phyloP scores from a whole-genome alignment of 2,797 vertebrate species.

The Phrynocephalus guinanensis region DNA sequence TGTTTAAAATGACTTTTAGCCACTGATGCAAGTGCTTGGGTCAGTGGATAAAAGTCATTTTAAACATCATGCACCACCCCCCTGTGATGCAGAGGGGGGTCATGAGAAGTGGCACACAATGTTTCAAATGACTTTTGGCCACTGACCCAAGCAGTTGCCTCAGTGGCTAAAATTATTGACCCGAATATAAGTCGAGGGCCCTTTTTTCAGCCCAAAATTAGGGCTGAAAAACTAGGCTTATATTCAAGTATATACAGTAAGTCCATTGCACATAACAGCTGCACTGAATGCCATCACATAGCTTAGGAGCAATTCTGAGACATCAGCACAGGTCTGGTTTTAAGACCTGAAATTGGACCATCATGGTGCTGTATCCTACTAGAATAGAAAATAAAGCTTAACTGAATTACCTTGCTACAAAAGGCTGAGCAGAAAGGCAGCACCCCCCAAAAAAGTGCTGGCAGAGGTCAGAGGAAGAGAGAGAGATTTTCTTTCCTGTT shows the following conservation, averaged over 20 bases:
- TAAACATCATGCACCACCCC: no score
- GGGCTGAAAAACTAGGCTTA: no score
- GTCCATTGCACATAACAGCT: not conserved
- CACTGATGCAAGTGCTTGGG: no score
- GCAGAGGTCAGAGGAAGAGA: not conserved
- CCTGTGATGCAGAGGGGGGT: no score
- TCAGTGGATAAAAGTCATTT: no score
- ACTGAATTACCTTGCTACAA: not conserved
- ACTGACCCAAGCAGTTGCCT: no score
- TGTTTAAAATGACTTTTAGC: no score
- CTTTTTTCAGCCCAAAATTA: no score
- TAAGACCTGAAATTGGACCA: constrained; percentile 36
- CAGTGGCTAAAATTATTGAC: no score
- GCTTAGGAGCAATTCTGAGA: constrained; percentile 21
- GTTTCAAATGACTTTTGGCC: no score
- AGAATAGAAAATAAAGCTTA: constrained; percentile 10
- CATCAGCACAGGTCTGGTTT: constrained; percentile 27
- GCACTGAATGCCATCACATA: constrained; percentile 16
- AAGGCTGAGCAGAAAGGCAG: not conserved
- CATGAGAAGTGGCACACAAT: no score
- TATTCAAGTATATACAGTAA: not conserved
- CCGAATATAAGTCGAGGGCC: no score
- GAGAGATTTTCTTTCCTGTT: not conserved
- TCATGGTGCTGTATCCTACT: constrained; percentile 30
- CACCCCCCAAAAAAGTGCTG: not conserved